Evolutionary conservation across 2,888 invertebrate species (phyloP), one percentile per base, ranked within the genome.

Genomic region (Acrobasis repandana): DNA sequence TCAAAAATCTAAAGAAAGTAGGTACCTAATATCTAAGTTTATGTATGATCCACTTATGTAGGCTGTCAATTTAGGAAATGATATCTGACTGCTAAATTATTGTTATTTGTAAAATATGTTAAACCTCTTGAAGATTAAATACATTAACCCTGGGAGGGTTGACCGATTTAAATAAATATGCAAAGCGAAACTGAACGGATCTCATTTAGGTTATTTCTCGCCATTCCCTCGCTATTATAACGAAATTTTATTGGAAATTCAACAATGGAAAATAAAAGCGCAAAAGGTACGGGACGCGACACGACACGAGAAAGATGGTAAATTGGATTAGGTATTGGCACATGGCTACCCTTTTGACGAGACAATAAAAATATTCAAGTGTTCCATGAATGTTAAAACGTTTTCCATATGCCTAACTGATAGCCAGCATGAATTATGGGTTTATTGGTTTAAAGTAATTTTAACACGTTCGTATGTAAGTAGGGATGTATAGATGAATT

Each of bases 151-250:
- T 34, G 50, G 61, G 61, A 60, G 63, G 65, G 62, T 63, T 48
- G 46, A 38, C 48, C 20, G 28, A 63, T 61, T 65, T 65, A 58
- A 65, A 65, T 65, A 43, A 62, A 61, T 65, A 63, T 63, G 63
- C 65, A 65, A 63, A 65, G 57, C 47, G 63, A 62, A 61, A 63
- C 61, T 63, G 58, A 60, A 61, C 62, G 59, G 38, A 28, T 28
- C 56, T 14, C 49, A 43, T 50, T 46, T 49, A 14, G 28, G 57
- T 61, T n/a, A n/a, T n/a, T 38, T 52, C 33, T 15, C 28, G 34
- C 54, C 38, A 58, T 50, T 28, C 14, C 9, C 18, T 18, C 48
- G 38, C 16, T 46, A 49, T 60, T 59, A 52, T 61, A 47, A 33
- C 33, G 33, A 43, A 60, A 65, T 65, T 49, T 63, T 54, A 52